Conservation (phyloP, 2,888 invertebrate species). For the Microctonus aethiopoides region DNA sequence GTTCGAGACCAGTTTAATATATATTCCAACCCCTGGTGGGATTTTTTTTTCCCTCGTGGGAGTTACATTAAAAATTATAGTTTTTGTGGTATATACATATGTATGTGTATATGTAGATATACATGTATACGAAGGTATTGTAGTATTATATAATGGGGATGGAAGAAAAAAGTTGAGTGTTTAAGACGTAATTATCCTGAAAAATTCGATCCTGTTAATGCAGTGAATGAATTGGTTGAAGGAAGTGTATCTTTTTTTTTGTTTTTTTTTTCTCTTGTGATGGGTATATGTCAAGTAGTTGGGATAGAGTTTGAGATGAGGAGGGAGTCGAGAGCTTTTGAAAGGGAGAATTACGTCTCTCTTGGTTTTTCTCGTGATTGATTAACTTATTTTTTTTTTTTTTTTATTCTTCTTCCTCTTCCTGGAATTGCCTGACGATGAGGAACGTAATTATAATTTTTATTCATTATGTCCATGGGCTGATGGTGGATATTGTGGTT, state of each 20-base stretch:
- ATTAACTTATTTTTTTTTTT: slow-evolving; percentile 62
- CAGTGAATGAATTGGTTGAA: slow-evolving; percentile 13
- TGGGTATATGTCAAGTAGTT: not conserved
- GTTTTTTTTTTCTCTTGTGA: not conserved
- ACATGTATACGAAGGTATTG: no score
- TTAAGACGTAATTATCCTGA: slow-evolving; percentile 30
- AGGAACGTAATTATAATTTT: slow-evolving; percentile 67
- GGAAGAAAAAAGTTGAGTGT: slow-evolving; percentile 9
- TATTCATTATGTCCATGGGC: slow-evolving; percentile 59
- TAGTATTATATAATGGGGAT: no score
- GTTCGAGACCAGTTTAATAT: slow-evolving; percentile 42
- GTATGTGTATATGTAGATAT: no score
- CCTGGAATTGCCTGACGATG: slow-evolving; percentile 50
- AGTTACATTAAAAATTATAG: not conserved
- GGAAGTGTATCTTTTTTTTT: slow-evolving; percentile 23
- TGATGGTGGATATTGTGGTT: slow-evolving; percentile 10
- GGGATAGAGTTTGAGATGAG: not conserved
- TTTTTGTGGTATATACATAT: no score
- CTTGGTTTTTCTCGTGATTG: slow-evolving; percentile 59
- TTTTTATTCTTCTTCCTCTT: slow-evolving; percentile 36
- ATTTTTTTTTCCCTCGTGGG: slow-evolving; percentile 6
- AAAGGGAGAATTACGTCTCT: slow-evolving; percentile 28
- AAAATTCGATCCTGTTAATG: slow-evolving; percentile 37
- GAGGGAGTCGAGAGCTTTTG: slow-evolving; percentile 22
- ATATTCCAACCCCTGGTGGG: slow-evolving; percentile 35